phyloP scores from a whole-genome alignment of 1,140 invertebrate genomes.

The Muscidifurax raptorellus region DNA sequence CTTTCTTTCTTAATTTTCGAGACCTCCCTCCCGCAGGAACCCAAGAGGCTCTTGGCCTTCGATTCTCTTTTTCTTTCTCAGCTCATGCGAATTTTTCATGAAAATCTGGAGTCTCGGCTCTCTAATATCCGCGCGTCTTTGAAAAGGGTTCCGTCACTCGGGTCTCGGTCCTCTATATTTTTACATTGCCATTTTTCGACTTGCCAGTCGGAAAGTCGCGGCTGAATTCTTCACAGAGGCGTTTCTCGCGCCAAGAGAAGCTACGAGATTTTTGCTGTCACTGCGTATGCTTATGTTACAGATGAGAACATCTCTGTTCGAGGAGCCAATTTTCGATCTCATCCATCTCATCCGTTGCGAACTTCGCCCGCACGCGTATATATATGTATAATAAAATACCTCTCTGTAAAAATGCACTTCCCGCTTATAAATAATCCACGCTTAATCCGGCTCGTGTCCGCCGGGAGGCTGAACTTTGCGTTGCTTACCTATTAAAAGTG shows the following conservation, averaged over 20 bases:
- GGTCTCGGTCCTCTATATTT: neutral
- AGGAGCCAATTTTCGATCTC: neutral
- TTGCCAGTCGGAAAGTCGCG: neutral
- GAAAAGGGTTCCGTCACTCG: neutral
- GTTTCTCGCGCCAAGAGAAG: no score
- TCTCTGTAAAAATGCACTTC: neutral
- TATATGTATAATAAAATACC: neutral
- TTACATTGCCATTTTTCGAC: conserved; percentile 9
- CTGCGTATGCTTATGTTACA: neutral
- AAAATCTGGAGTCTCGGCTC: neutral
- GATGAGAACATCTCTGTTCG: neutral
- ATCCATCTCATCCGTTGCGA: neutral
- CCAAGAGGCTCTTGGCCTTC: neutral
- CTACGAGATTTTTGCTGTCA: neutral
- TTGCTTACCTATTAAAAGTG: neutral
- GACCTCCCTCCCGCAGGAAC: neutral
- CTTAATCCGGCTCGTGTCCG: neutral
- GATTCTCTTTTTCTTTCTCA: neutral
- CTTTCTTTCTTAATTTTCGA: conserved; percentile 39
- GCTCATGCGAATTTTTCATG: conserved; percentile 10
- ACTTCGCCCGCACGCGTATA: neutral
- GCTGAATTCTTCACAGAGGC: neutral
- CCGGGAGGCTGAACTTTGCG: neutral
- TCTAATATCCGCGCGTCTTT: neutral
- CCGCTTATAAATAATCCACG: neutral